Base-by-base conservation (phyloP, 2,113 vertebrate species). In the Microcebus jonahi region DNA sequence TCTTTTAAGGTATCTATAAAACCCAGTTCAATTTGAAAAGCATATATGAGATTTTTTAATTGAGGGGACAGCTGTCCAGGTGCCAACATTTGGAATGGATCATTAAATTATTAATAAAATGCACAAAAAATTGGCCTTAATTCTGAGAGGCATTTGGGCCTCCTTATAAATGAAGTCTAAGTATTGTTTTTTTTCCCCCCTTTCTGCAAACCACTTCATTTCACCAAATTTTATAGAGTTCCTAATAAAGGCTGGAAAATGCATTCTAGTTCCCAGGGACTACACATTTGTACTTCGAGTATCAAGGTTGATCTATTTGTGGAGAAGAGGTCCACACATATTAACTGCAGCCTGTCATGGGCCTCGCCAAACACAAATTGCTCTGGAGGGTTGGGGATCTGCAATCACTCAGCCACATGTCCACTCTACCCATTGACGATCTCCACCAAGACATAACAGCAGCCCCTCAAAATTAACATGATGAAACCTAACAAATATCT, bases 71-170 rank as follows among this genome's bases (percentile, higher is more conserved):
- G 48, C 48, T 96, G 61, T 92, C 75, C 82, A 91, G 59, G 36
- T 91, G 71, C 90, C 82, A 96, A 63, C 34, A 82, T 88, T 88
- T 67, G 45, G 39, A 85, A 95, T 94, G 68, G 71, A 71, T 94
- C 82, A 93, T 96, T 97, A 94, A 92, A 57, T 87, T 85, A 92
- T 53, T 53, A 53, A 53, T 53, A 53, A 97, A 95, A 91, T 81
- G 65, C 65, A 76, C n/a, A 93, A 82, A 85, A 96, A 94, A 96
- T 91, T 85, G 63, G 11, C 65, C 76, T 95, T 90, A 96, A 91
- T 94, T 94, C 45, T 94, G 85, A 48, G 73, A 85, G 88, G 36
- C 89, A 84, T 92, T 73, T 88, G 81, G 76, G 82, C 5, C 77
- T 95, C 45, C 71, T 95, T 97, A 87, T 70, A 59, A 92, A 81